These are phyloP conservation scores for Ptychoptera contaminata DNA, from an alignment of 2,888 invertebrate species.

Conservation along the genomic window DNA sequence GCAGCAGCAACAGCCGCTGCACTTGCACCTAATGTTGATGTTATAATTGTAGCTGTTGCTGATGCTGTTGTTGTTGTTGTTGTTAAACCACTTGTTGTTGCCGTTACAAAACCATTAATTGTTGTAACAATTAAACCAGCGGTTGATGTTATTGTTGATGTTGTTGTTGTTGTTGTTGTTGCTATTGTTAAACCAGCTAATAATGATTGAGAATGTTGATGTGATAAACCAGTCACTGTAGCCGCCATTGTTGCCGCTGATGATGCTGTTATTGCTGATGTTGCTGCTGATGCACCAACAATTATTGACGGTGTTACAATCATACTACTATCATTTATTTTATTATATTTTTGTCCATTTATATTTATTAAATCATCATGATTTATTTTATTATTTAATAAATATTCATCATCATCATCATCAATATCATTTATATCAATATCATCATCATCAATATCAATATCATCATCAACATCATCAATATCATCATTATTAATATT, in stretches of 20 bases:
- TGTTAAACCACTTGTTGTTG: constrained; percentile 15
- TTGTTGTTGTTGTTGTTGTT: neutral
- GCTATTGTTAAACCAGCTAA: neutral
- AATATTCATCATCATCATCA: neutral
- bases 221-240: neutral
- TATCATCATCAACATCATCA: neutral
- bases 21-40: constrained; percentile 13
- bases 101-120: constrained; percentile 25
- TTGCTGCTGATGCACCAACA: neutral
- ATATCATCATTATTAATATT: constrained; percentile 4
- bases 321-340: neutral
- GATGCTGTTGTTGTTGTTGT: constrained; percentile 11
- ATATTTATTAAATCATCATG: too few relatives aligned
- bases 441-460: neutral
- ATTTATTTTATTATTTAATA: too few relatives aligned
- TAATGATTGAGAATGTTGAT: too few relatives aligned
- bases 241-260: constrained; percentile 1
- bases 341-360: neutral
- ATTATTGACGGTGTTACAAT: neutral
- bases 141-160: neutral
- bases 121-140: constrained; percentile 4
- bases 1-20: neutral
- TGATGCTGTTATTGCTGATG: constrained; percentile 4
- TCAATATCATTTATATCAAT: neutral
- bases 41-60: constrained; percentile 9